Conservation (phyloP, 2,888 invertebrate genomes). For the Megastigmus dorsalis region DNA sequence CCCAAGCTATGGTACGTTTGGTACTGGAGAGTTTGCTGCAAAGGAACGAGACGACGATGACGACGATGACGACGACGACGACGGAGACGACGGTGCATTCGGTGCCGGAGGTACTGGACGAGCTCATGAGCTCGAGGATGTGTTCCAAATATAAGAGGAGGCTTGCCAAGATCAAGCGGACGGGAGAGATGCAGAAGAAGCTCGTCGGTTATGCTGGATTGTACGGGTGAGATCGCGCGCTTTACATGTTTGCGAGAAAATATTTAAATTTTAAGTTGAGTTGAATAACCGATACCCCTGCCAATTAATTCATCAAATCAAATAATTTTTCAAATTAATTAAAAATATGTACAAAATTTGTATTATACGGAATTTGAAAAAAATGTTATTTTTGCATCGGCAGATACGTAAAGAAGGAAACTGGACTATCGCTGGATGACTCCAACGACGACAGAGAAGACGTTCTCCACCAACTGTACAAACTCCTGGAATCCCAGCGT, state of each 20-base stretch:
- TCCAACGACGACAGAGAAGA: background rate
- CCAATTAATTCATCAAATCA: background rate
- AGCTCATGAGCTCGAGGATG: conserved; percentile 1
- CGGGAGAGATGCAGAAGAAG: background rate
- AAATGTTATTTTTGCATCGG: background rate
- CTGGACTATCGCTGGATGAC: conserved; percentile 6
- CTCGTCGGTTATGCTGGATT: conserved; percentile 25
- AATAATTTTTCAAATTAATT: background rate
- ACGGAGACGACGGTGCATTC: background rate
- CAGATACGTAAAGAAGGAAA: conserved; percentile 35
- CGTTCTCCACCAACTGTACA: conserved; percentile 20
- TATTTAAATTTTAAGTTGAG: too few relatives aligned
- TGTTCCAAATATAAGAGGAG: conserved; percentile 8
- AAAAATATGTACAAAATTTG: background rate
- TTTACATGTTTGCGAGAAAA: background rate
- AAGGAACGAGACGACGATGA: background rate
- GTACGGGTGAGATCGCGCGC: conserved; percentile 17
- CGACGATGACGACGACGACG: background rate
- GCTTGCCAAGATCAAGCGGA: background rate
- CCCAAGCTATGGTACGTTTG: too few relatives aligned
- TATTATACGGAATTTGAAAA: background rate
- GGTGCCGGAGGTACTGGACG: conserved; percentile 2
- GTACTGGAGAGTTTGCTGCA: too few relatives aligned
- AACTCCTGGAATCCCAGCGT: conserved; percentile 14
- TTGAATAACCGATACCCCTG: too few relatives aligned